Base-by-base conservation (phyloP, 2,888 invertebrate genomes). In the Dendrolimus houi region DNA sequence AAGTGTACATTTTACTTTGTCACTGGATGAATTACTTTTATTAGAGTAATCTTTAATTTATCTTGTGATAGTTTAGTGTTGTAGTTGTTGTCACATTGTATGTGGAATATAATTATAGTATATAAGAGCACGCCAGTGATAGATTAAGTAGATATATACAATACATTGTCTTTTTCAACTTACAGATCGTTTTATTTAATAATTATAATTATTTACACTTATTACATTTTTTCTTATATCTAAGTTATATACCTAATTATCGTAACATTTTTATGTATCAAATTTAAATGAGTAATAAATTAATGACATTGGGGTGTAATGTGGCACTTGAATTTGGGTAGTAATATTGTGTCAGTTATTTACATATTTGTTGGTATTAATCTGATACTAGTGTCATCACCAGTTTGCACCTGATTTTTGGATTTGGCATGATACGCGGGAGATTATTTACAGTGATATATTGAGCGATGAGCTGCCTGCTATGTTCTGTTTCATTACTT, bases 281-380 rank as follows among this genome's bases (percentile, higher is more conserved):
- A 82, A 72, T 75, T 79, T 72, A 58, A 72, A 84, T 87, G 85
- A 87, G 78, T 77, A 89, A 89, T 89, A 89, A 89, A 89, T 89
- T 88, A 89, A 87, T 88, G 87, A 87, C 56, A 84, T 85, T 83
- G 78, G 73, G 72, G 69, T 67, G 78, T 78, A 72, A 77, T 77
- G 83, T 87, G 87, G 86, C 83, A 86, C 82, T 74, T 81, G 62
- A 64, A 72, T 68, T 47, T 47, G 67, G 62, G 69, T 69, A 60
- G 62, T 72, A 70, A 61, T 71, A 67, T 69, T 67, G 67, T 66
- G 64, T 71, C 69, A 70, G 75, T 74, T 85, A 84, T 84, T 74
- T 84, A 84, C 84, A 84, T 71, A 29, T 29, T 29, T 29, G 29
- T 29, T 29, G 29, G 29, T 29, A 29, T 29, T 29, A 6, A 29